Base-by-base conservation (phyloP, 2,888 invertebrate genomes). In the Philopedon plagiatum region DNA sequence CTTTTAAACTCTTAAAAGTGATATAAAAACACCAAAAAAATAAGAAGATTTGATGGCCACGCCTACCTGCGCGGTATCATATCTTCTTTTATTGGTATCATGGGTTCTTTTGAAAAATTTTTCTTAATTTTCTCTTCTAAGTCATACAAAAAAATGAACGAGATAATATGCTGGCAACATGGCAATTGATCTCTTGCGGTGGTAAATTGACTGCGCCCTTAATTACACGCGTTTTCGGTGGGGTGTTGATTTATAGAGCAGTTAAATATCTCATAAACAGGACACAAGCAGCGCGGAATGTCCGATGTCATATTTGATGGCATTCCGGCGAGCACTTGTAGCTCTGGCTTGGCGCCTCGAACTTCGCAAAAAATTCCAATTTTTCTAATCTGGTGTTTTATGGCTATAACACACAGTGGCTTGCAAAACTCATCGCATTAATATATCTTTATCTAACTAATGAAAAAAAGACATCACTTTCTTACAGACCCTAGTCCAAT, bases 181-280 rank as follows among this genome's bases (percentile, higher is more conserved):
- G 37, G 68, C 46, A 67, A 61, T 56, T 37, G 54, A 19, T 18
- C 54, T 60, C 18, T 71, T 72, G 64, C 77, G 75, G 79, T 78
- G 77, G 73, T 75, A 80, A 78, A 81, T 81, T 81, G 81, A 81
- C 80, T 82, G 80, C 80, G 78, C 81, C 82, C 84, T 85, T 85
- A 85, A 85, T 85, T 85, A 85, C 85, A 83, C 80, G 80, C 82
- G 82, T 83, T 84, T 83, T 81, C 81, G 80, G 81, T 83, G 81
- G 86, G 86, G 86, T 86, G 86, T 85, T 87, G 87, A 87, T 87
- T 87, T 87, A 87, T 87, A 83, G 86, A 83, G 84, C 83, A 86
- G 86, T 87, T 87, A 87, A 85, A 86, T 85, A 85, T 86, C 86
- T 86, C 87, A 86, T 87, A 87, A 87, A 87, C 86, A 86, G 86